Evolutionary conservation across 2,888 invertebrate genomes (phyloP).

Genomic region (Napeogenes inachia): DNA sequence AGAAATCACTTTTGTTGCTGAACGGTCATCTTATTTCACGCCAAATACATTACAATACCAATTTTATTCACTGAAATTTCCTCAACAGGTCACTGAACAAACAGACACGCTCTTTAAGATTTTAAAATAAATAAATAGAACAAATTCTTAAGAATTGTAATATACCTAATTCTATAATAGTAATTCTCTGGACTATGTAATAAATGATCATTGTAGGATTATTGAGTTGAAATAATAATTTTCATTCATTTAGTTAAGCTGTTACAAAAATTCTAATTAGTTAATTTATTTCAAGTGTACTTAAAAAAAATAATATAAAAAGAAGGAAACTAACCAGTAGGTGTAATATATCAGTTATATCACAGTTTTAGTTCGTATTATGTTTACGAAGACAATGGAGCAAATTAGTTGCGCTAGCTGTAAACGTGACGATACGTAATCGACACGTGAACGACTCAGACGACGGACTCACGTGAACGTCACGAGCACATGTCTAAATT

Average conservation of each 20-base stretch:
- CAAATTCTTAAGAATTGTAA: too few species aligned
- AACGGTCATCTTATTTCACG: not conserved
- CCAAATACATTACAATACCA: not conserved
- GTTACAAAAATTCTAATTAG: too few species aligned
- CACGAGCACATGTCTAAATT: conserved; percentile 5
- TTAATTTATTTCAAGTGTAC: too few species aligned
- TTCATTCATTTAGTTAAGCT: too few species aligned
- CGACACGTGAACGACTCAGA: conserved; percentile 13
- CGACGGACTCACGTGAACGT: conserved; percentile 11
- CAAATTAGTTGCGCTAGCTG: conserved; percentile 16
- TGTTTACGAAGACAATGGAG: conserved; percentile 15
- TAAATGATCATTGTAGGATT: too few species aligned
- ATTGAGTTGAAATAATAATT: too few species aligned
- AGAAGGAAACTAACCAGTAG: not conserved
- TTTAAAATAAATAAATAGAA: too few species aligned
- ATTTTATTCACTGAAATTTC: not conserved
- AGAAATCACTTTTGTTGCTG: not conserved
- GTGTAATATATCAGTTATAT: conserved; percentile 12
- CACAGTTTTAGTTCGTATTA: conserved; percentile 12
- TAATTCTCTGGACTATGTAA: too few species aligned
- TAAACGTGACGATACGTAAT: conserved; percentile 19
- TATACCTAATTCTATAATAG: too few species aligned
- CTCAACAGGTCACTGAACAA: not conserved
- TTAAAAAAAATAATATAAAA: not conserved
- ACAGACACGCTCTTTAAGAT: too few species aligned